Base-by-base conservation (phyloP, 2,888 invertebrate species). In the Itoplectis maculator region DNA sequence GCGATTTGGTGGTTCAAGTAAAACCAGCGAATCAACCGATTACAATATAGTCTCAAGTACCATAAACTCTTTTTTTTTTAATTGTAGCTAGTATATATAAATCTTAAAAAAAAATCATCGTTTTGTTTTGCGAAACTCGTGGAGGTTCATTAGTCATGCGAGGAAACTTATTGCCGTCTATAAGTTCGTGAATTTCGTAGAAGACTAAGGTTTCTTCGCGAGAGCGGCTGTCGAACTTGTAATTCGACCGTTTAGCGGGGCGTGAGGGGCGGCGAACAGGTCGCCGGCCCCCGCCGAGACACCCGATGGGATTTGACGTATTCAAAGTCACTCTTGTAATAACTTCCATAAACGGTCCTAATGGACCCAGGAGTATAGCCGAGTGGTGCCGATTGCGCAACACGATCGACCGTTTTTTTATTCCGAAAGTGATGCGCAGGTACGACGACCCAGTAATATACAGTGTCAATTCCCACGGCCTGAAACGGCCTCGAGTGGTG, bases 311-410 rank as follows among this genome's bases (percentile, higher is more conserved):
- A 86, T 88, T 89, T 88, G 88, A 88, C 86, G 87, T 90, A 89
- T 88, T 88, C 89, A 88, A 88, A 91, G 91, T 92, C 91, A 91
- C 90, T 90, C 91, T 89, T 87, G 89, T 90, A 91, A 89, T 90
- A 90, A 90, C 85, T 86, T 84, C 86, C 84, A 86, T 84, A 86
- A 87, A 88, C 87, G 86, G 84, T 86, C 86, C 87, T 84, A 87
- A 89, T 88, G 85, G 87, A 86, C 84, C 87, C 63, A 51, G 15
- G 37, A 56, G 49, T 42, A 45, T 72, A 63, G 35, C 18, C 70
- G n/a, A 35, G 69, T 77, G 47, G 47, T 81, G 56, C 81, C 63
- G 76, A 86, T 87, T 87, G 85, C 85, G 81, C 81, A 84, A 84
- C 74, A 23, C 54, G 56, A 75, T 75, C 61, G 54, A 80, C 72